Evolutionary conservation across 2,888 invertebrate genomes (phyloP), one percentile per base, ranked within the genome.

Genomic region (Rhingia campestris): DNA sequence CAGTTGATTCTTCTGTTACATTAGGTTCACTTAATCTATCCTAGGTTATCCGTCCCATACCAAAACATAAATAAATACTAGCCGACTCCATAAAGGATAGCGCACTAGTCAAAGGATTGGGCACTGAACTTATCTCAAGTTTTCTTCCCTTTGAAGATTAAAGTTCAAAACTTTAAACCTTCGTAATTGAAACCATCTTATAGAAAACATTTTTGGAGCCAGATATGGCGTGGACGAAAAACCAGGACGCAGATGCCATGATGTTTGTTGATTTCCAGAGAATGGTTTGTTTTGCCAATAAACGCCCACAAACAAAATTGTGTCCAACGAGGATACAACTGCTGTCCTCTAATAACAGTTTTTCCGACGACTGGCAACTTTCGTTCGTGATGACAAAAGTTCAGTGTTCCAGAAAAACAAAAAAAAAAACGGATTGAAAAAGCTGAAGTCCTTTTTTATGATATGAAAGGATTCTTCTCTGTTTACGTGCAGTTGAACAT

Each of bases 91-190:
- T 22, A 22, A 22, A 22, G 22, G 22, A 22, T 22, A 22, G 22
- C 22, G n/a, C n/a, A n/a, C n/a, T n/a, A n/a, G n/a, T n/a, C n/a
- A n/a, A n/a, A n/a, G n/a, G n/a, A n/a, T n/a, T n/a, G n/a, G 22
- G 22, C 22, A 22, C 22, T 22, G 22, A 22, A 22, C 22, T 22
- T 2, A 22, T 22, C 22, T 22, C 22, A 22, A 22, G 2, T 22
- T 22, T 2, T 22, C 22, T 22, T 41, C n/a, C 30, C 41, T 54
- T 45, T 35, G 9, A 7, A 54, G 67, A 67, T 67, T 54, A 67
- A 67, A 67, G 41, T 53, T 45, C 45, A 32, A 67, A 67, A 9
- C 14, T 4, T 66, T 41, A 64, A 53, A 14, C 41, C 32, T 1
- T 49, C 22, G 22, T 22, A 22, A 22, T 51, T 64, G 3, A 39